These are phyloP conservation scores for Eubasilissa regina DNA, from an alignment of 1,140 invertebrate genomes.

Conservation along the genomic window DNA sequence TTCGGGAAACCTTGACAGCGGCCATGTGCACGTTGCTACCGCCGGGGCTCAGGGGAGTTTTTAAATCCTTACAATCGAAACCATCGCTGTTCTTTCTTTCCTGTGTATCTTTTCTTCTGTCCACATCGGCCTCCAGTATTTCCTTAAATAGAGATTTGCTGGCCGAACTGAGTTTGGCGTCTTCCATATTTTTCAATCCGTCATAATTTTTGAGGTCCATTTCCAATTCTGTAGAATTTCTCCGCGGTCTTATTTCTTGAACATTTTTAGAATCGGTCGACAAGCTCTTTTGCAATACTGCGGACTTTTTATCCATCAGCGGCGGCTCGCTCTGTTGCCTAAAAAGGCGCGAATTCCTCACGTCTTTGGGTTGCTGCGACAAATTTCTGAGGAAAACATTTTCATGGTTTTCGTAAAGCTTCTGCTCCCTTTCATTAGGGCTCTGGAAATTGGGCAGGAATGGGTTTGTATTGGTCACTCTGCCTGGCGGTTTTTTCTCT, in stretches of 20 bases:
- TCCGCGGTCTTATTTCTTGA: slow-evolving; percentile 5
- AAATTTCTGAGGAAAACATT: slow-evolving; percentile 70
- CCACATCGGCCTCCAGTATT: slow-evolving; percentile 22
- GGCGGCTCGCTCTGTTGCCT: slow-evolving; percentile 68
- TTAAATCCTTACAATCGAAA: slow-evolving; percentile 27
- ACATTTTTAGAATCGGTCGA: slow-evolving; percentile 66
- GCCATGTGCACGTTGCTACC: slow-evolving; percentile 45
- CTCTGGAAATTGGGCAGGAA: slow-evolving; percentile 59
- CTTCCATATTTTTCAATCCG: background rate
- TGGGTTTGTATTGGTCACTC: slow-evolving; percentile 55
- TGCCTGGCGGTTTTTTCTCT: slow-evolving; percentile 31
- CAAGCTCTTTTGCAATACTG: slow-evolving; percentile 66
- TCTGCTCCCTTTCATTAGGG: slow-evolving; percentile 63
- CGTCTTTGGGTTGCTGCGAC: slow-evolving; percentile 69
- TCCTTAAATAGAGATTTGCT: slow-evolving; percentile 38
- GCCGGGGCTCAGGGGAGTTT: slow-evolving; percentile 54
- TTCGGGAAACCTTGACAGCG: slow-evolving; percentile 66
- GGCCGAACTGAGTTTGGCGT: slow-evolving; percentile 16
- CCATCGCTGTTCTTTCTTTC: slow-evolving; percentile 23
- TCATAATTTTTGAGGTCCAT: slow-evolving; percentile 13
- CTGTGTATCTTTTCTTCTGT: slow-evolving; percentile 11
- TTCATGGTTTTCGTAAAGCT: slow-evolving; percentile 70
- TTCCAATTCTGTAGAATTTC: slow-evolving; percentile 25
- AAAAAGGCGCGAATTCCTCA: slow-evolving; percentile 64
- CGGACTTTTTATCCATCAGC: slow-evolving; percentile 64